phyloP scores from a whole-genome alignment of 2,888 invertebrate species.

The Eumacrocentrus americanus region DNA sequence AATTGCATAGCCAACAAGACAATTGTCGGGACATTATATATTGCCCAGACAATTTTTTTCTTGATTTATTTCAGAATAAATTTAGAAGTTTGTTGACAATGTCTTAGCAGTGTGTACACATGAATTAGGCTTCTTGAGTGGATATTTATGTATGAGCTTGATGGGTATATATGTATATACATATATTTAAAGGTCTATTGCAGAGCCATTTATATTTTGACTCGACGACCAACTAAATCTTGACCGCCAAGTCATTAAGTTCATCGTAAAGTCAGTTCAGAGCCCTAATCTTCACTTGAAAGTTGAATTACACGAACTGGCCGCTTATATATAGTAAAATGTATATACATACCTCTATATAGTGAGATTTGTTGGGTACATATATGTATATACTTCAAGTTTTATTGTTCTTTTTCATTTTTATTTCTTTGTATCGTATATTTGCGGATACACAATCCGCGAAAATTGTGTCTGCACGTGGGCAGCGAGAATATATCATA shows the following conservation, averaged over 20 bases:
- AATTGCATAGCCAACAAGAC: constrained; percentile 24
- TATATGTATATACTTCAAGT: no score
- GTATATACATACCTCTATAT: no score
- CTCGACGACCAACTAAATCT: constrained; percentile 13
- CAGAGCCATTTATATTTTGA: constrained; percentile 6
- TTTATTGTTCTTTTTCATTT: neutral
- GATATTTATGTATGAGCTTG: neutral
- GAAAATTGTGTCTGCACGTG: neutral
- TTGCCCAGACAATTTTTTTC: neutral
- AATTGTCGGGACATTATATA: constrained; percentile 19
- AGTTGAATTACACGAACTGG: constrained; percentile 5
- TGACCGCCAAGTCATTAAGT: constrained; percentile 11
- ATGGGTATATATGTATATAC: neutral
- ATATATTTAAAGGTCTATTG: constrained; percentile 5
- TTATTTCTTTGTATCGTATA: neutral
- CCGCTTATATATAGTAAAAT: constrained; percentile 10
- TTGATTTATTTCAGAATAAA: neutral
- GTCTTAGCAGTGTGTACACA: neutral
- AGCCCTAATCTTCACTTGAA: neutral
- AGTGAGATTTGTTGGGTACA: no score
- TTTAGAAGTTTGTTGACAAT: constrained; percentile 2
- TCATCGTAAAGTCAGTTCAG: constrained; percentile 16
- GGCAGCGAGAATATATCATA: neutral
- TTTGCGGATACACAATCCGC: neutral
- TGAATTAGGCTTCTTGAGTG: neutral